Percentiles rank a stretch among this genome's conserved stretches.
These are phyloP conservation scores for Trachelus tabidus DNA, from an alignment of 2,888 invertebrate species.

Conservation along the genomic window DNA sequence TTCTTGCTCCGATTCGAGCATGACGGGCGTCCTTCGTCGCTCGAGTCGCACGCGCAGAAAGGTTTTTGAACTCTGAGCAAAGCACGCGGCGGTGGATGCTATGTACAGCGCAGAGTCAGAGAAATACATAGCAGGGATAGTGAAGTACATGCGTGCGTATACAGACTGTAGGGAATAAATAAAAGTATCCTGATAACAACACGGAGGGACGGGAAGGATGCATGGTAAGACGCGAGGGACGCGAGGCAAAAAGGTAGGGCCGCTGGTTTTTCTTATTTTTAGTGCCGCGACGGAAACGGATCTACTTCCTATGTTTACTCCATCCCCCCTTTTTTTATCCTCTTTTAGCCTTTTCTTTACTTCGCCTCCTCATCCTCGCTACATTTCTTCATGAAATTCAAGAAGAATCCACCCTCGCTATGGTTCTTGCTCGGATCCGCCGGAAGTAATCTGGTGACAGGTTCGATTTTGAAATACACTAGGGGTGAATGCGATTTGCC, in stretches of 20 bases:
- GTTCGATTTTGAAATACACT: neutral
- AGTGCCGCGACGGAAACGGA: neutral
- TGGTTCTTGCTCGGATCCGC: neutral
- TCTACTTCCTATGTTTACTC: neutral
- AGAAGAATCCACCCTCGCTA: neutral
- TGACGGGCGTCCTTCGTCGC: constrained; percentile 2
- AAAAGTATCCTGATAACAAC: neutral
- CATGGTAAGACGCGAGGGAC: neutral
- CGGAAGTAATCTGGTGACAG: neutral
- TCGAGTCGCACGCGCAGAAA: constrained; percentile 35
- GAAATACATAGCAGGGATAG: neutral
- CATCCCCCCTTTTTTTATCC: neutral
- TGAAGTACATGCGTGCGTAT: neutral
- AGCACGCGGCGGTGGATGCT: constrained; percentile 26
- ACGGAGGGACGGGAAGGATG: neutral
- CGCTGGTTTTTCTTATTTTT: neutral
- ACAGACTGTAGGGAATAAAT: neutral
- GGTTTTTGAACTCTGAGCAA: constrained; percentile 42
- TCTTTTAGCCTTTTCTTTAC: neutral
- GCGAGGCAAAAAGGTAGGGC: neutral
- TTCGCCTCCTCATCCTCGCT: neutral
- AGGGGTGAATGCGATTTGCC: neutral
- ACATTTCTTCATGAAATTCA: neutral
- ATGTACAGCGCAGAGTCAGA: neutral
- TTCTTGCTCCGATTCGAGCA: constrained; percentile 11